Evolutionary conservation across 2,888 invertebrate species (phyloP), one percentile per base, ranked within the genome.

Genomic region (Cheilosia variabilis): DNA sequence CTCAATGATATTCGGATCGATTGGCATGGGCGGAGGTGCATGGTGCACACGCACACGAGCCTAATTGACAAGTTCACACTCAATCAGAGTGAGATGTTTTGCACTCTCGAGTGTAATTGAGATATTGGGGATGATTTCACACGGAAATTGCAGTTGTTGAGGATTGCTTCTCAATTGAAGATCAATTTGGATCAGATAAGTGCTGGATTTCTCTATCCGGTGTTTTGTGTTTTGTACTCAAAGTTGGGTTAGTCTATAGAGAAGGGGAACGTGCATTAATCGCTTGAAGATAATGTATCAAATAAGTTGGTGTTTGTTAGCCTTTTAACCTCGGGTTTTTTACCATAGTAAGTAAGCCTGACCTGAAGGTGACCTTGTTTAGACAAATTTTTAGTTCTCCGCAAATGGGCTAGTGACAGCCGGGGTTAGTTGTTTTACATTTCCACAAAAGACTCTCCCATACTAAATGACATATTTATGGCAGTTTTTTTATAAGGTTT

Each of bases 1-100:
- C 53, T 75, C 80, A 84, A 84, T 79, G 79, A 69, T 84, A 43
- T 37, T 58, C 22, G 4, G 55, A 69, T 45, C 63, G 69, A 71
- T n/a, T 73, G 62, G 65, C 31, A 52, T 73, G 24, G 37, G 19
- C 10, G 60, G 62, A 22, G 45, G 34, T 45, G 69, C n/a, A 34
- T 37, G 45, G 34, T 45, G 69, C n/a, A 34, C 47, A 45, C 7
- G 62, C 27, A 68, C 27, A 13, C 24, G 53, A 17, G 37, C 41
- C 13, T 57, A 41, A 41, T 76, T 69, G 63, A 81, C 47, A 57
- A 63, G 41, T 83, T 62, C 69, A 71, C 79, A 84, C 75, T 75
- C 66, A 84, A 62, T 84, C 71, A 75, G 50, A 73, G 63, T 71
- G 66, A 58, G 71, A 50, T 50, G 50, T 71, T 71, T 65, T 50